Percentiles rank a stretch among this genome's conserved stretches.
phyloP scores from a whole-genome alignment of 1,140 invertebrate species.

The Eurosta solidaginis region DNA sequence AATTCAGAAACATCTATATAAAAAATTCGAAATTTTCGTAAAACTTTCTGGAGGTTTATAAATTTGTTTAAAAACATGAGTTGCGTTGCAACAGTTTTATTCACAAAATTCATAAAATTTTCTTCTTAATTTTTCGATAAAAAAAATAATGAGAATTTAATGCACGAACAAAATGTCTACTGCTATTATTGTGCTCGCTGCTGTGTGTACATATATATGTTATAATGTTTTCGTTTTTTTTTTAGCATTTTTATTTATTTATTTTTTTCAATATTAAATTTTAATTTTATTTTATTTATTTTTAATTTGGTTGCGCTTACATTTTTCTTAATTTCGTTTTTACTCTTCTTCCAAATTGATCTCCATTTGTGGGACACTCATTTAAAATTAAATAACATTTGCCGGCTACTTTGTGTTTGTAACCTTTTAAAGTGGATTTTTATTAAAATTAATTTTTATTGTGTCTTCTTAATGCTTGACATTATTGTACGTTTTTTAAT shows the following conservation, averaged over 20 bases:
- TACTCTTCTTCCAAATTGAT: not conserved
- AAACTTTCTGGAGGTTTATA: too few species aligned
- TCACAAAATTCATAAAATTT: too few species aligned
- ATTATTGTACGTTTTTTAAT: not conserved
- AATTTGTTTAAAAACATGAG: too few species aligned
- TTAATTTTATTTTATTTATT: not conserved
- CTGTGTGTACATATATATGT: too few species aligned
- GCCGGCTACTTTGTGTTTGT: not conserved
- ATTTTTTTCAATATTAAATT: not conserved
- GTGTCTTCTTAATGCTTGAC: not conserved
- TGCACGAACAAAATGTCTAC: too few species aligned
- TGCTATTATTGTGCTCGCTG: too few species aligned
- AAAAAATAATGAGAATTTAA: too few species aligned
- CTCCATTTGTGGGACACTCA: not conserved
- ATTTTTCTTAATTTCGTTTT: not conserved
- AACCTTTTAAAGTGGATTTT: conserved; percentile 3
- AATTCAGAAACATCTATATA: too few species aligned
- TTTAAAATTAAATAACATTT: not conserved
- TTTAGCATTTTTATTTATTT: not conserved
- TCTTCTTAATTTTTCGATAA: too few species aligned
- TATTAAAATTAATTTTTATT: conserved; percentile 19
- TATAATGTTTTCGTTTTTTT: too few species aligned
- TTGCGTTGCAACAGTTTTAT: too few species aligned
- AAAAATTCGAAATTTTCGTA: too few species aligned
- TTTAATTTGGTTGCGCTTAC: not conserved